Base-by-base conservation (phyloP, 2,888 invertebrate genomes). In the Lithophane socia region DNA sequence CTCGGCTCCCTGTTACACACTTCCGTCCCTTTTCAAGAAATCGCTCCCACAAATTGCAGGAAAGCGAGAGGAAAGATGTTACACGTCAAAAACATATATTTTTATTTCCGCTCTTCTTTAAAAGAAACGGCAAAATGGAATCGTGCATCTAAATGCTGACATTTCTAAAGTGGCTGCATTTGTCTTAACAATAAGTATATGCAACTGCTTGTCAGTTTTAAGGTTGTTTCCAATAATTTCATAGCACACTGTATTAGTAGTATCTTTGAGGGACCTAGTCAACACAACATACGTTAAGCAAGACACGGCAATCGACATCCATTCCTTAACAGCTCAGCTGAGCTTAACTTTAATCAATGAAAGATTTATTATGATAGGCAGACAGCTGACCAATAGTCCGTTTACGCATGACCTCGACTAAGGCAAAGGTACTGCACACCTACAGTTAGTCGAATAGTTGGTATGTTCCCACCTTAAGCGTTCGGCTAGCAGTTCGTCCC, bases 401-500 rank as follows among this genome's bases (percentile, higher is more conserved):
- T 82, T 13, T 44, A 12, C 13, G 13, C 52, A 1, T 78, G 83
- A 80, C 77, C 77, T 80, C 83, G 77, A n/a, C 58, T 13, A 21
- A 77, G 44, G 37, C 52, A 58, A 52, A 54, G 37, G 47, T 65
- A 77, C 49, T n/a, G 68, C 58, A 47, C 67, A 63, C 73, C 60
- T 73, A 73, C 65, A 82, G 70, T 71, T 75, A 63, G 60, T 49
- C 60, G 42, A 49, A 37, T 49, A 60, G 64, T 73, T 29, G 18
- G 77, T 79, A 79, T 83, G 80, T 76, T 58, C 79, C 60, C 65
- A 75, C 78, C 88, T 79, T 86, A 77, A 88, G 52, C 58, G 74
- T 76, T 83, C 16, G 73, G 76, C 67, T 85, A 87, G 86, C 87
- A 86, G 79, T 86, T 84, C 87, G 91, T 92, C 92, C 92, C 88